These are phyloP conservation scores for Chloroceryle aenea DNA, from an alignment of 2,113 vertebrate species.

Conservation along the genomic window DNA sequence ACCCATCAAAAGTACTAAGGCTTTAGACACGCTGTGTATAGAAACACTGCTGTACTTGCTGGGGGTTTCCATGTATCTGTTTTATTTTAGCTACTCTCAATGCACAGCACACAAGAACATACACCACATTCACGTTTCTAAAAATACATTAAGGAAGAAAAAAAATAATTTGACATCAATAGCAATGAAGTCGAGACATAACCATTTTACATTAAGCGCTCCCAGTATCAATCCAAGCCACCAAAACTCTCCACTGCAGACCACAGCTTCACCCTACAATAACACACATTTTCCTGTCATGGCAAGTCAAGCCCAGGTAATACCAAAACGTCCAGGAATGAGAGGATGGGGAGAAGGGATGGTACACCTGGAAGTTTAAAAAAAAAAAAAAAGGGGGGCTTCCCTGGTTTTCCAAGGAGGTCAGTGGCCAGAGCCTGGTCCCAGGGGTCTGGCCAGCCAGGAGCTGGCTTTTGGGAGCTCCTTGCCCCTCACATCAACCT, in stretches of 20 bases:
- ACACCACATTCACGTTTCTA: background rate
- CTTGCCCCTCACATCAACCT: background rate
- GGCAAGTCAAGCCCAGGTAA: background rate
- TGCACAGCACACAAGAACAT: background rate
- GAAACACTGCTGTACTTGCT: background rate
- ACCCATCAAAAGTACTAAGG: background rate
- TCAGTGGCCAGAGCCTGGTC: background rate
- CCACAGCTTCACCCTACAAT: background rate
- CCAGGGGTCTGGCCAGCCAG: fast-evolving
- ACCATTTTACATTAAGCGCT: background rate
- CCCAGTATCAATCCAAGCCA: background rate
- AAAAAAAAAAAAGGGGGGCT: background rate
- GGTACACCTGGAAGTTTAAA: background rate
- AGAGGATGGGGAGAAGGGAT: background rate
- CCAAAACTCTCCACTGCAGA: background rate
- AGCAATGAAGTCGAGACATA: background rate
- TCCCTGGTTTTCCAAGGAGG: background rate
- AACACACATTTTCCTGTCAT: background rate
- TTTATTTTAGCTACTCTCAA: slow-evolving; percentile 10
- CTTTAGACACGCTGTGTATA: background rate
- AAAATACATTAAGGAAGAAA: background rate
- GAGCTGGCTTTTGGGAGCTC: background rate
- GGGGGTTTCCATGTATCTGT: background rate
- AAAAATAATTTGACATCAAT: background rate
- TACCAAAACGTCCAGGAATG: background rate